Evolutionary conservation across 2,888 invertebrate species (phyloP).

Genomic region (Synanthedon tipuliformis): DNA sequence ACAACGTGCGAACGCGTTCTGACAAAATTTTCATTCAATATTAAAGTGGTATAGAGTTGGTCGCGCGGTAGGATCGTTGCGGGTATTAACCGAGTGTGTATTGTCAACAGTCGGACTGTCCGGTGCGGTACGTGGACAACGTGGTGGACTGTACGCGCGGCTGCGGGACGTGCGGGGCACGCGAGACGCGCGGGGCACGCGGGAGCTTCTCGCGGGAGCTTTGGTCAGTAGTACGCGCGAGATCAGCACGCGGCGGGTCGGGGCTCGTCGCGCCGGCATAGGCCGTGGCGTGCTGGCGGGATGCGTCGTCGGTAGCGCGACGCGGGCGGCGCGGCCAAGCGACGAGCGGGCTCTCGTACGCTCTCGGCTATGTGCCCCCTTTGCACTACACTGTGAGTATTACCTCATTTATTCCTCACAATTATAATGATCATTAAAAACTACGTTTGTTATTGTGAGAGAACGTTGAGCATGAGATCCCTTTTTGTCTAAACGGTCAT

Average conservation of each 20-base stretch:
- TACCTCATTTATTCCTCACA: neutral
- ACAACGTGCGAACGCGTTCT: conserved; percentile 36
- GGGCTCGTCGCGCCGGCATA: conserved; percentile 16
- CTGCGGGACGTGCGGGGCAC: conserved; percentile 4
- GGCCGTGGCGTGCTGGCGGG: conserved; percentile 31
- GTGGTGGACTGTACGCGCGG: conserved; percentile 43
- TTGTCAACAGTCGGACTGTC: conserved; percentile 65
- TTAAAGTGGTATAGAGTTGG: conserved; percentile 14
- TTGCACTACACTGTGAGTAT: conserved; percentile 66
- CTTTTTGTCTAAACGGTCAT: neutral
- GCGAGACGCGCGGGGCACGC: conserved; percentile 20
- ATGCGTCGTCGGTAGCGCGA: conserved; percentile 40
- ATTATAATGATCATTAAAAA: neutral
- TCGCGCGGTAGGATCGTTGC: neutral
- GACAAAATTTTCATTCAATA: conserved; percentile 30
- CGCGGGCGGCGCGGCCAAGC: conserved; percentile 48
- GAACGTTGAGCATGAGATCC: neutral
- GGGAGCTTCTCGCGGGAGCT: conserved; percentile 11
- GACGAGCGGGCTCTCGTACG: conserved; percentile 56
- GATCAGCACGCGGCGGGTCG: conserved; percentile 11
- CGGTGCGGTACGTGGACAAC: conserved; percentile 52
- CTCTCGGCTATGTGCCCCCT: conserved; percentile 69
- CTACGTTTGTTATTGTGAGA: neutral
- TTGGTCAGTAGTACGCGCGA: conserved; percentile 11
- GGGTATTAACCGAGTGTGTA: conserved; percentile 13